A percentile compares a stretch with the other conserved stretches of the same genome.
phyloP scores from a whole-genome alignment of 2,797 vertebrate species.

The Sphaeramia orbicularis region DNA sequence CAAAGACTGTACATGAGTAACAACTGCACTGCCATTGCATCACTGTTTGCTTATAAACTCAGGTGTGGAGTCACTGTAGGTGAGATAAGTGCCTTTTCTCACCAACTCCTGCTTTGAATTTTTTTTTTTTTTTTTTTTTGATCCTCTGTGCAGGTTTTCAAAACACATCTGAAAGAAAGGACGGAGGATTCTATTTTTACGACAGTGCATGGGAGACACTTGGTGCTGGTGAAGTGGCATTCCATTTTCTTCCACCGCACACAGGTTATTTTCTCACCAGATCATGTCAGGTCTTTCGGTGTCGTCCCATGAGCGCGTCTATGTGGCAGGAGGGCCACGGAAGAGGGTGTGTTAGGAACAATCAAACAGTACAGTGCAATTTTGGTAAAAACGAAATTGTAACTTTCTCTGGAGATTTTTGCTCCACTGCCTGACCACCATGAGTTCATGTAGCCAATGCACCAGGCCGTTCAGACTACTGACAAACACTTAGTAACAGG shows the following conservation, averaged over 20 bases:
- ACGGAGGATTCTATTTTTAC: slow-evolving; percentile 35
- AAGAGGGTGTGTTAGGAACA: slow-evolving; percentile 32
- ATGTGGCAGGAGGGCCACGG: slow-evolving; percentile 22
- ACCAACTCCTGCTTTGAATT: too few species aligned
- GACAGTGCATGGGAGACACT: slow-evolving; percentile 11
- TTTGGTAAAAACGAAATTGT: slow-evolving; percentile 49
- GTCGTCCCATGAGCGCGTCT: slow-evolving; percentile 5
- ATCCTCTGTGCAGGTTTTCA: slow-evolving; percentile 3
- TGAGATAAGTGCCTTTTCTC: too few species aligned
- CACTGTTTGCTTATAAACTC: too few species aligned
- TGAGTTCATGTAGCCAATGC: not conserved
- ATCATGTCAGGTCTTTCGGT: slow-evolving; percentile 28
- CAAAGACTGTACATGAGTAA: too few species aligned
- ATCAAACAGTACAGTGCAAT: slow-evolving; percentile 36
- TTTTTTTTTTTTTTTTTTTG: slow-evolving; percentile 27
- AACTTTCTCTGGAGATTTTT: slow-evolving; percentile 18
- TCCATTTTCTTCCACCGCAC: slow-evolving; percentile 38
- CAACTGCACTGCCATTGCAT: too few species aligned
- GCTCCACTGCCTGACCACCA: slow-evolving; percentile 8
- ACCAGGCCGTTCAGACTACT: not conserved
- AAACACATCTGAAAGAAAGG: slow-evolving; percentile 25
- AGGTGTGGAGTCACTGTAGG: too few species aligned
- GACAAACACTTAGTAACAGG: too few species aligned
- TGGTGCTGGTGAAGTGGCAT: slow-evolving; percentile 32
- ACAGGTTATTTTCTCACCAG: slow-evolving; percentile 49